These are phyloP conservation scores for Enteromius anoplus DNA, from an alignment of 2,797 vertebrate species.

Conservation along the genomic window DNA sequence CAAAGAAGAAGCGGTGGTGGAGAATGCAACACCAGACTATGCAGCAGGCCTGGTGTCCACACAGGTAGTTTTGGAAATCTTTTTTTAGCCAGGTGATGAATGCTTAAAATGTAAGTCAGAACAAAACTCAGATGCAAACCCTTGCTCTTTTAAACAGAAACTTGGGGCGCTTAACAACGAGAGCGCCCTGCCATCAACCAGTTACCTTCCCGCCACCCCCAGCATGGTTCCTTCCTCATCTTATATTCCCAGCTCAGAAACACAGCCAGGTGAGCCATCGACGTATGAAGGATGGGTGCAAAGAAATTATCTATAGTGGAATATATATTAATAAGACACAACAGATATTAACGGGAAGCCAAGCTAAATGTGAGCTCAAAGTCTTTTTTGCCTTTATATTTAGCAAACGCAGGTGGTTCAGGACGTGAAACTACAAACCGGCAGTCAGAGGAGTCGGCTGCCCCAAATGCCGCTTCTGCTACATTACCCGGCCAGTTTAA, in stretches of 20 bases:
- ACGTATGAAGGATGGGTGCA: not conserved
- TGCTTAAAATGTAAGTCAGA: not conserved
- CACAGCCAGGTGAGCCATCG: constrained; percentile 83
- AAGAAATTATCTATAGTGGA: not conserved
- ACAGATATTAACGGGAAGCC: not conserved
- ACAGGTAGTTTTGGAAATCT: constrained; percentile 79
- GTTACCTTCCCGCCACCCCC: constrained; percentile 94
- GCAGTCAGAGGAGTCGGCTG: constrained; percentile 85
- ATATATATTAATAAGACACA: not conserved
- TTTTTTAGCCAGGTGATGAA: not conserved
- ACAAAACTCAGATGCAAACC: not conserved
- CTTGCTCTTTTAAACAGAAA: constrained; percentile 80
- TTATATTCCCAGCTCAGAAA: constrained; percentile 92
- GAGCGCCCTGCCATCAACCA: constrained; percentile 92
- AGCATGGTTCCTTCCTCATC: constrained; percentile 96
- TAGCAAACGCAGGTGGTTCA: constrained; percentile 81
- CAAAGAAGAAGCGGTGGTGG: constrained; percentile 94
- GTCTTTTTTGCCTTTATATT: not conserved
- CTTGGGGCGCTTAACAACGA: constrained; percentile 90
- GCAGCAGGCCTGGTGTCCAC: constrained; percentile 96
- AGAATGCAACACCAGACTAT: constrained; percentile 96
- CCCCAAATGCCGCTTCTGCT: constrained; percentile 75
- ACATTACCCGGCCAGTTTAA: constrained; percentile 90
- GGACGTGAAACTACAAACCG: constrained; percentile 83
- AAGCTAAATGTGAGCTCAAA: not conserved